Percentiles rank a stretch among this genome's conserved stretches.
Evolutionary conservation across 2,113 vertebrate genomes (phyloP).

Genomic region (Microcebus tavaratra): DNA sequence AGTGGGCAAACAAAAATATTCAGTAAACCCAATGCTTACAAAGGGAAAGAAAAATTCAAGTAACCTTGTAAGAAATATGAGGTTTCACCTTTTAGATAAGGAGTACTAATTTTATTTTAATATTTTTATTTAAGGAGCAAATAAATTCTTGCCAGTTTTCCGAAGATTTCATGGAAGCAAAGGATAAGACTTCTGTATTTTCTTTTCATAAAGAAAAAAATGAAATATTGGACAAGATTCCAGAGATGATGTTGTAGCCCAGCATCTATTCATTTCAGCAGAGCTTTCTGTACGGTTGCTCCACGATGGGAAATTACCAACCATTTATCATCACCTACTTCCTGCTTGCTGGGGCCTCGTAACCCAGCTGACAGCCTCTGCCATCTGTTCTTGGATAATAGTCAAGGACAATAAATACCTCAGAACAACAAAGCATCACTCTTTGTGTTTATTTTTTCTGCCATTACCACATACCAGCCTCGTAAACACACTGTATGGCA

Average conservation of each 20-base stretch:
- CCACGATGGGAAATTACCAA: slow-evolving; percentile 50
- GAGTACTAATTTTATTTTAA: no score
- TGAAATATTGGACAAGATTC: neutral
- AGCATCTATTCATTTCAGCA: neutral
- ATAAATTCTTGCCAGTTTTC: neutral
- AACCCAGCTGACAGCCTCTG: slow-evolving; percentile 56
- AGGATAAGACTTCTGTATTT: neutral
- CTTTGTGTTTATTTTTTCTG: slow-evolving; percentile 27
- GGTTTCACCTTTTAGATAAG: neutral
- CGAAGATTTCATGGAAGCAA: slow-evolving; percentile 21
- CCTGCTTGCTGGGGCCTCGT: slow-evolving; percentile 53
- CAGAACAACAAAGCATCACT: neutral
- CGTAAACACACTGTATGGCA: neutral
- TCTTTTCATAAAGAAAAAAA: neutral
- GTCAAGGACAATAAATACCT: slow-evolving; percentile 67
- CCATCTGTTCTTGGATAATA: slow-evolving; percentile 69
- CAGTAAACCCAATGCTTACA: neutral
- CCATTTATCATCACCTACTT: slow-evolving; percentile 66
- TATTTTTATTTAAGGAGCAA: neutral
- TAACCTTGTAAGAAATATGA: neutral
- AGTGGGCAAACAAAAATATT: neutral
- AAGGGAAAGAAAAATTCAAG: neutral
- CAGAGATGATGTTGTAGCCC: slow-evolving; percentile 7
- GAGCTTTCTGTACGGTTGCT: slow-evolving; percentile 44
- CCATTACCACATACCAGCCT: slow-evolving; percentile 1